phyloP scores from a whole-genome alignment of 2,113 vertebrate species.

The Malaclemys terrapin region DNA sequence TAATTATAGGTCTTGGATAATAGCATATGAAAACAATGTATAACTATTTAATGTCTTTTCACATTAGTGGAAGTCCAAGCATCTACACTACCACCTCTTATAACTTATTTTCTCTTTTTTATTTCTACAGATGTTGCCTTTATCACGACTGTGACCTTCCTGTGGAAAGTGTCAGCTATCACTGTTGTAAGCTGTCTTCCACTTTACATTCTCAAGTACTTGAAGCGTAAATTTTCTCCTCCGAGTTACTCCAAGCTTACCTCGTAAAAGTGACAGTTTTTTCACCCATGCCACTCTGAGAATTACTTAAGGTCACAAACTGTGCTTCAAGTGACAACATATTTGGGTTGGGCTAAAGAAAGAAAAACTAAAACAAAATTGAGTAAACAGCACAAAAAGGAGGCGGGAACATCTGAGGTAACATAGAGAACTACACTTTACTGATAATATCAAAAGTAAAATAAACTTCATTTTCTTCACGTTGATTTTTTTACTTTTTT shows the following conservation, averaged over 20 bases:
- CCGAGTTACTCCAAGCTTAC: slow-evolving; percentile 98
- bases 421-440: slow-evolving; percentile 22
- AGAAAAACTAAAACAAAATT: not conserved
- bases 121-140: slow-evolving; percentile 89
- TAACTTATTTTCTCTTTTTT: not conserved
- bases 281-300: slow-evolving; percentile 40
- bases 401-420: slow-evolving; percentile 37
- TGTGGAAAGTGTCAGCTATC: slow-evolving; percentile 97
- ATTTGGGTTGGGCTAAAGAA: slow-evolving; percentile 43
- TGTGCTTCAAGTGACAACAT: slow-evolving; percentile 52
- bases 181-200: slow-evolving; percentile 98
- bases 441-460: slow-evolving; percentile 28
- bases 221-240: slow-evolving; percentile 97
- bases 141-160: slow-evolving; percentile 93
- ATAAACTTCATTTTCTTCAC: not conserved
- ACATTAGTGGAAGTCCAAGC: not conserved
- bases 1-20: not conserved
- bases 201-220: slow-evolving; percentile 98
- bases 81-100: not conserved
- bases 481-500: not conserved
- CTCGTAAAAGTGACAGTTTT: slow-evolving; percentile 77
- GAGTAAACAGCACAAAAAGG: slow-evolving; percentile 62
- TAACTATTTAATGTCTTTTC: not conserved
- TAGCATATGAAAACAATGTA: not conserved
- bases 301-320: slow-evolving; percentile 34